Evolutionary conservation across 2,113 vertebrate genomes (phyloP), one percentile per base, ranked within the genome.

Genomic region (Coryphaenoides rupestris): DNA sequence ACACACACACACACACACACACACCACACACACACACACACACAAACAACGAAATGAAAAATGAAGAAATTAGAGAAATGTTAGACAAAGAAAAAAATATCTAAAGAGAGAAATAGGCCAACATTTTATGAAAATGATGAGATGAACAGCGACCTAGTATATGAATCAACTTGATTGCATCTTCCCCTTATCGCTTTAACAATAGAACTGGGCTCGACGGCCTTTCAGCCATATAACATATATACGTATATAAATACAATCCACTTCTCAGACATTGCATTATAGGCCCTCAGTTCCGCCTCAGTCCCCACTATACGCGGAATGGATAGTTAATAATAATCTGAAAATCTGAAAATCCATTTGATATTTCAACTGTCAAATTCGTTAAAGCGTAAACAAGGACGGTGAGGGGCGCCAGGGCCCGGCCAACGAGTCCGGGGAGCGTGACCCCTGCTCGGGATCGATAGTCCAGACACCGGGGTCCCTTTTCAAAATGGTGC

Each of bases 401-500:
- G 58, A 52, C 60, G 53, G 72, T 80, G 69, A 85, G 73, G 81
- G 52, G 13, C 15, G 45, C 23, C 33, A 62, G 59, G 77, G 83
- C 83, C 82, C 74, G 68, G 69, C 72, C 73, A 80, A 58, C 59
- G 83, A 81, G 77, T 76, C 70, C 57, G 62, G 61, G 74, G 83
- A 79, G 85, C 82, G 60, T 86, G 88, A 90, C 84, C 84, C 84
- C 84, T 81, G 80, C 60, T 52, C 65, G 73, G 63, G 84, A 89
- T 88, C 88, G 63, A 85, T 87, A 67, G 10, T 40, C 49, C 68
- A 76, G 83, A 85, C 84, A 83, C 89, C 86, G 79, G 86, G 84
- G 84, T 83, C 78, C 83, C 75, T 84, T 59, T 82, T 74, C 76
- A 78, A 85, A 86, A 87, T 68, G 76, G 78, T 81, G 55, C 77